These are phyloP conservation scores for Chrysopilus asiliformis DNA, from an alignment of 2,888 invertebrate species.

Conservation along the genomic window DNA sequence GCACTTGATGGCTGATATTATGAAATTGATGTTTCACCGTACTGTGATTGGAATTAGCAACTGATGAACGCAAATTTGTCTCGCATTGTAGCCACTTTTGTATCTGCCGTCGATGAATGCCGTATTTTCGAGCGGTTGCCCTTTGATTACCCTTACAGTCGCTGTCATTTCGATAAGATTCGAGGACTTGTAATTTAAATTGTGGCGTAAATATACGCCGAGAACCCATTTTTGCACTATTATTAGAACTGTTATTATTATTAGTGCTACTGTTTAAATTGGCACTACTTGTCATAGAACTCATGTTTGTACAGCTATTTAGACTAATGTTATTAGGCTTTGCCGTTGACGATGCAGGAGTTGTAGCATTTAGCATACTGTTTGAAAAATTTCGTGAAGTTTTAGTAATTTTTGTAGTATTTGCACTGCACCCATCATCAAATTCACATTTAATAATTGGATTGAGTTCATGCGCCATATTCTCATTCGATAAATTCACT, in stretches of 20 bases:
- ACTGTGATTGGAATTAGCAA: conserved; percentile 39
- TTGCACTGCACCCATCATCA: conserved; percentile 22
- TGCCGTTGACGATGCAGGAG: conserved; percentile 2
- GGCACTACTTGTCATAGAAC: conserved; percentile 3
- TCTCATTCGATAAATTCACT: too few species aligned
- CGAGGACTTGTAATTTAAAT: conserved; percentile 78
- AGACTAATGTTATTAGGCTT: too few species aligned
- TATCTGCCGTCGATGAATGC: conserved; percentile 78
- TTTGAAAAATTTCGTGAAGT: too few species aligned
- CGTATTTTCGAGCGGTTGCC: conserved; percentile 80
- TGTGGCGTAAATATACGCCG: conserved; percentile 78
- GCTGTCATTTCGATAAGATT: conserved; percentile 71
- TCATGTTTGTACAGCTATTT: conserved; percentile 3
- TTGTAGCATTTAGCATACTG: conserved; percentile 3
- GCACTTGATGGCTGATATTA: conserved; percentile 21
- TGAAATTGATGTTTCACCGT: conserved; percentile 28
- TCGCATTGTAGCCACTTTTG: conserved; percentile 88
- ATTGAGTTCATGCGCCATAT: conserved; percentile 46
- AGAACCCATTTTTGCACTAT: conserved; percentile 52
- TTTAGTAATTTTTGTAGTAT: too few species aligned
- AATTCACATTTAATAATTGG: conserved; percentile 38
- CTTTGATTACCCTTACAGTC: conserved; percentile 84
- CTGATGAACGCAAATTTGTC: conserved; percentile 59
- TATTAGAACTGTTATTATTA: conserved; percentile 14
- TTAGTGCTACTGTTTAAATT: conserved; percentile 5